Percentiles rank a stretch among this genome's conserved stretches.
Evolutionary conservation across 2,888 invertebrate species (phyloP).

Genomic region (Lordiphosa fenestrarum): DNA sequence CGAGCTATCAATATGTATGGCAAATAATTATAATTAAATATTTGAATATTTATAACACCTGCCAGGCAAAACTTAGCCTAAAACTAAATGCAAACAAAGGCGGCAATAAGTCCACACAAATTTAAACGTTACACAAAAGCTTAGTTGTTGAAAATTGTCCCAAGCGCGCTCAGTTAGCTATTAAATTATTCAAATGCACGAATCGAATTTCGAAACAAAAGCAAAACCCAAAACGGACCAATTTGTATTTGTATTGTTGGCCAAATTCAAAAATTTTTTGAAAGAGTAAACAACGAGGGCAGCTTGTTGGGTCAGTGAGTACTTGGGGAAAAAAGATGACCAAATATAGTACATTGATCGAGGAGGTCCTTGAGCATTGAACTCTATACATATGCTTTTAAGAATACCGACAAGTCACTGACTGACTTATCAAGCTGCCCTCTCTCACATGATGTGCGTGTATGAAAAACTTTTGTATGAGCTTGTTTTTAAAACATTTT

Average conservation of each 20-base stretch:
- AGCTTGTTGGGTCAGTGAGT: too few relatives aligned
- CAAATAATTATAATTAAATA: constrained; percentile 57
- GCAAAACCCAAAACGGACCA: constrained; percentile 3
- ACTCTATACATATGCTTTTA: too few relatives aligned
- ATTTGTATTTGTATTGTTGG: constrained; percentile 1
- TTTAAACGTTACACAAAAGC: constrained; percentile 37
- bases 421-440: too few relatives aligned
- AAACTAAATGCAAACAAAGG: constrained; percentile 47
- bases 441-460: background rate
- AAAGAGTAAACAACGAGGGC: too few relatives aligned
- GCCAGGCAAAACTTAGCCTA: constrained; percentile 38
- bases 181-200: constrained; percentile 63
- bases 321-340: too few relatives aligned
- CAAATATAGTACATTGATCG: too few relatives aligned
- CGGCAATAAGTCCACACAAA: background rate
- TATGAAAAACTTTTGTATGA: constrained; percentile 3
- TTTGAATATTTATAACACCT: constrained; percentile 53
- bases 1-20: constrained; percentile 33
- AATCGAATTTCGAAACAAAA: constrained; percentile 67
- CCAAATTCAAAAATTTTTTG: background rate
- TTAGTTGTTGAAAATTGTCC: constrained; percentile 35
- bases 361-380: too few relatives aligned
- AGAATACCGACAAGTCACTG: too few relatives aligned
- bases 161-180: constrained; percentile 17
- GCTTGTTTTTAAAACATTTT: background rate